Evolutionary conservation across 1,140 invertebrate genomes (phyloP).

Genomic region (Trachelipus rathkii): DNA sequence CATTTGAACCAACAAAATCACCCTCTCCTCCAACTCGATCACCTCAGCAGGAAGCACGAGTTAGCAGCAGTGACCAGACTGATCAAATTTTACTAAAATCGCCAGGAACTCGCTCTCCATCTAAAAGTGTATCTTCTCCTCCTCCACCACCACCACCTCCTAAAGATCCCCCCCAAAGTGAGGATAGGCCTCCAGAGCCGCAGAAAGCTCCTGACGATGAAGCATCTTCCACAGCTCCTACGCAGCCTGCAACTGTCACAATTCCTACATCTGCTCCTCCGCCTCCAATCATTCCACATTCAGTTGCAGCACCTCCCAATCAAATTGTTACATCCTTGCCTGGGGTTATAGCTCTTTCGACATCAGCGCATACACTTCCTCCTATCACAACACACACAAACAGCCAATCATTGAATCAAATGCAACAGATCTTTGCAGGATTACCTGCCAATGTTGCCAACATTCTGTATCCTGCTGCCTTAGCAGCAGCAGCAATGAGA

Average conservation of each 20-base stretch:
- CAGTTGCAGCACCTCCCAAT: conserved; percentile 26
- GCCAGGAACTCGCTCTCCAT: conserved; percentile 18
- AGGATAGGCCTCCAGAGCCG: conserved; percentile 40
- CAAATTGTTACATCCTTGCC: conserved; percentile 26
- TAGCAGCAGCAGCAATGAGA: conserved; percentile 30
- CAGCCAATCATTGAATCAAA: conserved; percentile 31
- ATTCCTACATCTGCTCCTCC: conserved; percentile 34
- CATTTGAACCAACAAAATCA: conserved; percentile 80
- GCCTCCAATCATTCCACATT: conserved; percentile 27
- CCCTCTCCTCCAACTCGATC: conserved; percentile 59
- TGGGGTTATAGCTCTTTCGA: neutral
- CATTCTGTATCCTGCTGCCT: conserved; percentile 40
- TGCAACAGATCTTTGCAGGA: conserved; percentile 41
- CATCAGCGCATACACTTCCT: conserved; percentile 20
- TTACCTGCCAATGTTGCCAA: conserved; percentile 44
- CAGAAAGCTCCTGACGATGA: conserved; percentile 40
- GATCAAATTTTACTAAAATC: conserved; percentile 42
- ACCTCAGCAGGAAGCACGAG: conserved; percentile 38
- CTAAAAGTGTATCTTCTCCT: conserved; percentile 28
- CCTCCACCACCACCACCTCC: conserved; percentile 35
- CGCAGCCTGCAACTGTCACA: conserved; percentile 39
- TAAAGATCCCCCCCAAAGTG: conserved; percentile 31
- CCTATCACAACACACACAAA: conserved; percentile 17
- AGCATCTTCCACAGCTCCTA: conserved; percentile 34
- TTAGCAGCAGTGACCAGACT: conserved; percentile 46